Evolutionary conservation across 2,113 vertebrate species (phyloP).

Genomic region (Oceanites oceanicus): DNA sequence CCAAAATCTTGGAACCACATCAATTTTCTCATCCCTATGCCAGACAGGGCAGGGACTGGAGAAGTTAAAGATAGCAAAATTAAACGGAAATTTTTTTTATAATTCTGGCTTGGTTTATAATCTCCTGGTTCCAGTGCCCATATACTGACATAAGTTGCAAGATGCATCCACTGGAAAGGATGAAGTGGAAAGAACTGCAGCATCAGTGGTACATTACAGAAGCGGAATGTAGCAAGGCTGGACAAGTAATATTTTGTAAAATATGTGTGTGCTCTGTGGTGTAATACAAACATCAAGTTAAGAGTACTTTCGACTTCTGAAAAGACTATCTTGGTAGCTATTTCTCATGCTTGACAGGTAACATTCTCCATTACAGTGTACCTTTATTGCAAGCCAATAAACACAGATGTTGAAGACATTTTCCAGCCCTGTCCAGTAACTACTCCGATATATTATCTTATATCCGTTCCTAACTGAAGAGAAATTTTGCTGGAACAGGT

Average conservation of each 20-base stretch:
- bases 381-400: not conserved
- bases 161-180: not conserved
- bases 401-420: not conserved
- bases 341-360: not conserved
- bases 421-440: not conserved
- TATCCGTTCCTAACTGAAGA: not conserved
- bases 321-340: not conserved
- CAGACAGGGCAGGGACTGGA: not conserved
- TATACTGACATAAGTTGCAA: not conserved
- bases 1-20: not conserved
- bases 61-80: not conserved
- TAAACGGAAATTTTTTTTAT: not conserved
- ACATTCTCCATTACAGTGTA: not conserved
- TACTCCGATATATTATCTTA: not conserved
- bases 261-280: accelerated
- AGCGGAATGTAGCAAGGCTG: not conserved
- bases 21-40: not conserved
- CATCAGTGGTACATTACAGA: not conserved
- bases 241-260: not conserved
- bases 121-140: not conserved
- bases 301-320: not conserved
- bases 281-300: not conserved
- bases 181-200: not conserved
- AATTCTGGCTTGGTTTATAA: not conserved
- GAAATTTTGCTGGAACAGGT: not conserved